These are phyloP conservation scores for Ctenopoma multispine DNA, from an alignment of 2,797 vertebrate species.

Conservation along the genomic window DNA sequence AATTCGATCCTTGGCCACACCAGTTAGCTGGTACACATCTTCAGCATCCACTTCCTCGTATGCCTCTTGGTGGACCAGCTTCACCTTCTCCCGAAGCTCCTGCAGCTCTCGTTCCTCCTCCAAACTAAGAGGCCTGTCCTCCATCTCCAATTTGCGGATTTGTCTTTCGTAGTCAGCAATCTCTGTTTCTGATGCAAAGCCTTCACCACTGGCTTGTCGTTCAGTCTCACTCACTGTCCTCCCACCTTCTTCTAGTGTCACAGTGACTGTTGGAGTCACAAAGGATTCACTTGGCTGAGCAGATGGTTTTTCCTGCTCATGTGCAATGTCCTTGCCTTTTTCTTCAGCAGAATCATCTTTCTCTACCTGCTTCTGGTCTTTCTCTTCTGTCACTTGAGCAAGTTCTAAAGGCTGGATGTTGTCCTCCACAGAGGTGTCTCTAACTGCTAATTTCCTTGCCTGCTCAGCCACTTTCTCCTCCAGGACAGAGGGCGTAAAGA, in stretches of 20 bases:
- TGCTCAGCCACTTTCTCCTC: conserved; percentile 82
- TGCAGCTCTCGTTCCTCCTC: conserved; percentile 86
- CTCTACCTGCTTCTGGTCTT: conserved; percentile 58
- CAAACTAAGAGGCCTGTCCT: conserved; percentile 85
- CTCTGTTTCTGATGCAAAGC: conserved; percentile 77
- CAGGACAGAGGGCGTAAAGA: conserved; percentile 81
- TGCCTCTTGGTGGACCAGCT: conserved; percentile 96
- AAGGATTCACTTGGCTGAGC: conserved; percentile 70
- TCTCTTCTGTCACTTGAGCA: conserved; percentile 47
- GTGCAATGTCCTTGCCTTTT: conserved; percentile 45
- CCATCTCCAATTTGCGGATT: conserved; percentile 87
- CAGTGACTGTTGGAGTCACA: conserved; percentile 83
- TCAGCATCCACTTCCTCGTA: conserved; percentile 94
- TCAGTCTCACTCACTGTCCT: conserved; percentile 73
- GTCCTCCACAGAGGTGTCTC: conserved; percentile 75
- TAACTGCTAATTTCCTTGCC: conserved; percentile 71
- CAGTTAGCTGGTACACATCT: conserved; percentile 93
- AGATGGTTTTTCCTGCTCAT: conserved; percentile 46
- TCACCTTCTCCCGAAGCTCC: conserved; percentile 95
- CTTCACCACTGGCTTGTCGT: conserved; percentile 76
- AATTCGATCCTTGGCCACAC: conserved; percentile 85
- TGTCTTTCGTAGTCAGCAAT: conserved; percentile 86
- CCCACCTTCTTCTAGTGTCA: conserved; percentile 83
- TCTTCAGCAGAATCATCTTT: conserved; percentile 64
- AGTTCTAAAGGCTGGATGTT: conserved; percentile 34